A percentile compares a stretch with the other conserved stretches of the same genome.
These are phyloP conservation scores for Neosilurus hyrtlii DNA, from an alignment of 2,797 vertebrate genomes.

Conservation along the genomic window DNA sequence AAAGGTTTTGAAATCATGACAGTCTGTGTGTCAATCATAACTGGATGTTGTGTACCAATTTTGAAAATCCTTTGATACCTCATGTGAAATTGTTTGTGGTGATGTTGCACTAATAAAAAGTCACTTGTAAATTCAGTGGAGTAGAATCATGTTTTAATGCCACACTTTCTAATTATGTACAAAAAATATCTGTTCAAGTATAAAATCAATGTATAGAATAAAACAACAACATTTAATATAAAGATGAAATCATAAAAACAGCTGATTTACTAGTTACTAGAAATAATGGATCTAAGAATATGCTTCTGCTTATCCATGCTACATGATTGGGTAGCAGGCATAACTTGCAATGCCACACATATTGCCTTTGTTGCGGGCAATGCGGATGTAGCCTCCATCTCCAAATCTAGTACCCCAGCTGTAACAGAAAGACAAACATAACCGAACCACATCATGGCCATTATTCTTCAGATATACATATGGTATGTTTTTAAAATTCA, in stretches of 20 bases:
- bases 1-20: constrained; percentile 78
- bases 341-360: constrained; percentile 83
- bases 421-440: constrained; percentile 23
- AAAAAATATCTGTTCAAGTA: neutral
- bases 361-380: constrained; percentile 80
- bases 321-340: constrained; percentile 77
- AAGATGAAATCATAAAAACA: neutral
- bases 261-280: neutral
- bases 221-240: neutral
- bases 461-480: neutral
- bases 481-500: neutral
- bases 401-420: constrained; percentile 83
- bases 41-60: constrained; percentile 81
- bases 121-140: constrained; percentile 70
- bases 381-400: constrained; percentile 82
- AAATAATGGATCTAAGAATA: neutral
- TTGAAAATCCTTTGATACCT: constrained; percentile 82
- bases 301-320: neutral
- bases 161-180: neutral
- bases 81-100: constrained; percentile 86
- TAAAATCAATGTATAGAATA: neutral
- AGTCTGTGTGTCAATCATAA: constrained; percentile 79
- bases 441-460: neutral
- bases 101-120: constrained; percentile 84
- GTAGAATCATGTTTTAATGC: constrained; percentile 21